These are phyloP conservation scores for Stratiomys singularior DNA, from an alignment of 2,888 invertebrate genomes.

Conservation along the genomic window DNA sequence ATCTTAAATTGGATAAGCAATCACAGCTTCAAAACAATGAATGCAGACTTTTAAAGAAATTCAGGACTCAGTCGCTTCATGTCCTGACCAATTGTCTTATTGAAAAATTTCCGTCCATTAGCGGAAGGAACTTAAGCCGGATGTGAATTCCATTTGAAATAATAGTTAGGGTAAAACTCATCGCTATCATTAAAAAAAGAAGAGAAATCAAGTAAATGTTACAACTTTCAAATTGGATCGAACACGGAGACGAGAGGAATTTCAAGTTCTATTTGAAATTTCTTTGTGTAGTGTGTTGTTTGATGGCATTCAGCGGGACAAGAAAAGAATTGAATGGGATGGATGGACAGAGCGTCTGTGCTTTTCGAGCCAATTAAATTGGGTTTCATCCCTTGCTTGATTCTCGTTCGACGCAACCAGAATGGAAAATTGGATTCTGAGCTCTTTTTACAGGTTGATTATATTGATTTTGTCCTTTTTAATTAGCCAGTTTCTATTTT, in stretches of 20 bases:
- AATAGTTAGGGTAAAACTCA: conserved; percentile 14
- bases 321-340: background rate
- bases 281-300: conserved; percentile 1
- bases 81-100: background rate
- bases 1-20: too few relatives aligned
- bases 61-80: background rate
- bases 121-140: background rate
- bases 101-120: background rate
- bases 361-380: conserved; percentile 47
- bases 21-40: background rate
- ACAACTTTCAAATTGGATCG: conserved; percentile 48
- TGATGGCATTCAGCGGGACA: background rate
- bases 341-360: background rate
- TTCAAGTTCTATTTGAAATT: conserved; percentile 38
- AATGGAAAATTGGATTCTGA: conserved; percentile 37
- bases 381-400: conserved; percentile 33
- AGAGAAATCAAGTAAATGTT: conserved; percentile 31
- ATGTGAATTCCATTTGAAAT: background rate
- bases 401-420: conserved; percentile 33
- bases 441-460: conserved; percentile 25
- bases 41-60: background rate
- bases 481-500: conserved; percentile 28
- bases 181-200: conserved; percentile 28
- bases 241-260: conserved; percentile 41
- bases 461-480: conserved; percentile 37